A percentile compares a stretch with the other conserved stretches of the same genome.
phyloP scores from a whole-genome alignment of 1,140 invertebrate species.

The Aphelinus atriplicis region DNA sequence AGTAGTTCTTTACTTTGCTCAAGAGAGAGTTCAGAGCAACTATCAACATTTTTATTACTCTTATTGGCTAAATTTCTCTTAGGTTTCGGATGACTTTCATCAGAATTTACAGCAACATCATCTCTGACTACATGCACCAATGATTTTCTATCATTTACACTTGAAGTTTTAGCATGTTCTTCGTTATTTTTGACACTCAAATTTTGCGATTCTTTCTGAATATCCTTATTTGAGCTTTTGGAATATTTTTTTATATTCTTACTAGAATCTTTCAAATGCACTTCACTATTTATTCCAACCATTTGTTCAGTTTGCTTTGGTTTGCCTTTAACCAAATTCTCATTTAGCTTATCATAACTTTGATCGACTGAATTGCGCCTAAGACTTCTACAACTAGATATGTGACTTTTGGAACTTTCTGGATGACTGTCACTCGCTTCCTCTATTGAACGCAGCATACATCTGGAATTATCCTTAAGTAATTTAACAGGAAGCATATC shows the following conservation, averaged over 20 bases:
- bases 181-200: not conserved
- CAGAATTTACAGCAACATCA: not conserved
- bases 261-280: not conserved
- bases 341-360: not conserved
- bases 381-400: constrained; percentile 19
- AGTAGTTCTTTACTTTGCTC: constrained; percentile 5
- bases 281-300: not conserved
- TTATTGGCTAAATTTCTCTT: constrained; percentile 9
- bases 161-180: not conserved
- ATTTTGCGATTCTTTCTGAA: not conserved
- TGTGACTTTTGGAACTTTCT: constrained; percentile 25
- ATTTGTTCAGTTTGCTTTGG: constrained; percentile 1
- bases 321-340: not conserved
- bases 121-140: not conserved
- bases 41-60: not conserved
- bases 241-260: constrained; percentile 22
- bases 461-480: constrained; percentile 20
- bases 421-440: not conserved
- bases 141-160: constrained; percentile 2
- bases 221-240: constrained; percentile 20
- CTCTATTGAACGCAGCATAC: not conserved
- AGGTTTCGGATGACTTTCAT: not conserved
- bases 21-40: not conserved
- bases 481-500: constrained; percentile 32
- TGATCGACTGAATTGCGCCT: constrained; percentile 24